Percentiles rank a stretch among this genome's conserved stretches.
Evolutionary conservation across 2,888 invertebrate genomes (phyloP).

Genomic region (Bombylius major): DNA sequence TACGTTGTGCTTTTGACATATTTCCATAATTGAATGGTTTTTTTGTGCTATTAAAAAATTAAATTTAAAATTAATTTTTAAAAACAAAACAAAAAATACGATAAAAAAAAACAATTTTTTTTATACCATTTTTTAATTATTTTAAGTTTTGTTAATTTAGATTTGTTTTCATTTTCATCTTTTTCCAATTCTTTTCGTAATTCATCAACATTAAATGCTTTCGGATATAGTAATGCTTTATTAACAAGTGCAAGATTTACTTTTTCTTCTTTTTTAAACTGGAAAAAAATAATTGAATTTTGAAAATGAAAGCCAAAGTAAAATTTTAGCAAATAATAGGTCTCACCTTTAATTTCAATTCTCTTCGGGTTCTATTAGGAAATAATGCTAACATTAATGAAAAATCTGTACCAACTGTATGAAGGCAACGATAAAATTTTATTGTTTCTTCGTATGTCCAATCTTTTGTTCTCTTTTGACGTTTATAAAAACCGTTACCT

Average conservation of each 20-base stretch:
- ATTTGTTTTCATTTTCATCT: slow-evolving; percentile 34
- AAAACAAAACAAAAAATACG: no score
- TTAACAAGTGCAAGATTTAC: slow-evolving; percentile 59
- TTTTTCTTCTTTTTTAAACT: slow-evolving; percentile 82
- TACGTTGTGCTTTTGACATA: slow-evolving; percentile 1
- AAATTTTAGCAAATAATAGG: no score
- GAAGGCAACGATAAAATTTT: slow-evolving; percentile 83
- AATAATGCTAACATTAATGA: slow-evolving; percentile 75
- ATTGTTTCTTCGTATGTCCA: slow-evolving; percentile 71
- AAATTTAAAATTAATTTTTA: neutral
- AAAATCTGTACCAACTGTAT: slow-evolving; percentile 86
- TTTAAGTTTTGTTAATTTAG: neutral
- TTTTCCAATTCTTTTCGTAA: slow-evolving; percentile 44
- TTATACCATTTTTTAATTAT: neutral
- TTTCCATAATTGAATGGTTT: no score
- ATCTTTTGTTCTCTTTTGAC: slow-evolving; percentile 53
- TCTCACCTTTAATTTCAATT: slow-evolving; percentile 67
- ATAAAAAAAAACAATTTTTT: no score
- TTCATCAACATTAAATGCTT: slow-evolving; percentile 53
- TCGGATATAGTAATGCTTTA: slow-evolving; percentile 57
- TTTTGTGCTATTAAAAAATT: neutral
- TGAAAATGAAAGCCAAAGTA: no score
- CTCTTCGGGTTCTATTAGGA: slow-evolving; percentile 62
- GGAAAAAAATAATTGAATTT: slow-evolving; percentile 11
- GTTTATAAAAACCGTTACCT: slow-evolving; percentile 51